Evolutionary conservation across 92 coral and sea anemone genomes (phyloP).

Genomic region (Epizoanthus scotinus): DNA sequence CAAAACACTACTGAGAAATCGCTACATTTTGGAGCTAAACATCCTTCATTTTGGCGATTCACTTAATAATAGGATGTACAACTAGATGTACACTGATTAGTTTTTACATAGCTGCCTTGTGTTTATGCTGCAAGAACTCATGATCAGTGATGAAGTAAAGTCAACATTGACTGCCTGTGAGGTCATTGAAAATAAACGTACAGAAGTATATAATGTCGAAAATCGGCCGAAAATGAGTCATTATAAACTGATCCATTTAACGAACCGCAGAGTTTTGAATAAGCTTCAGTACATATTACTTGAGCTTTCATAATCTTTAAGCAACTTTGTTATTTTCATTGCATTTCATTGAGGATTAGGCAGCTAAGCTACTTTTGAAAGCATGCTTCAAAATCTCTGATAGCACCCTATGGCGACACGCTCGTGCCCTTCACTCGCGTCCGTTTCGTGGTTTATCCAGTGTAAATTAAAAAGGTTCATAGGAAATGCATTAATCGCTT

Average conservation of each 20-base stretch:
- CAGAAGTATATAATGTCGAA: not conserved
- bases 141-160: no score
- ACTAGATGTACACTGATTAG: not conserved
- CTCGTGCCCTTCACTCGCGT: not conserved
- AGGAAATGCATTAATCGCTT: not conserved
- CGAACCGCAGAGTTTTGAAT: constrained; percentile 29
- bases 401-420: no score
- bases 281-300: not conserved
- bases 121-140: no score
- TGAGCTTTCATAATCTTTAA: constrained; percentile 9
- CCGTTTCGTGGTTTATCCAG: not conserved
- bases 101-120: no score
- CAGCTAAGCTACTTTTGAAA: not conserved
- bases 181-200: no score
- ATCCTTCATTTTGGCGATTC: not conserved
- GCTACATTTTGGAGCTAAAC: not conserved
- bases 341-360: not conserved
- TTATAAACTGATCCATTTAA: constrained; percentile 18
- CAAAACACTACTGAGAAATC: no score
- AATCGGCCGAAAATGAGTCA: constrained; percentile 8
- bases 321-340: not conserved
- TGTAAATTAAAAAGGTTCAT: constrained; percentile 5
- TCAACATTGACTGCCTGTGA: no score
- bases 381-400: no score
- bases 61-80: not conserved